Conservation (phyloP, 2,888 invertebrate genomes). For the Caenorhabditis afra region DNA sequence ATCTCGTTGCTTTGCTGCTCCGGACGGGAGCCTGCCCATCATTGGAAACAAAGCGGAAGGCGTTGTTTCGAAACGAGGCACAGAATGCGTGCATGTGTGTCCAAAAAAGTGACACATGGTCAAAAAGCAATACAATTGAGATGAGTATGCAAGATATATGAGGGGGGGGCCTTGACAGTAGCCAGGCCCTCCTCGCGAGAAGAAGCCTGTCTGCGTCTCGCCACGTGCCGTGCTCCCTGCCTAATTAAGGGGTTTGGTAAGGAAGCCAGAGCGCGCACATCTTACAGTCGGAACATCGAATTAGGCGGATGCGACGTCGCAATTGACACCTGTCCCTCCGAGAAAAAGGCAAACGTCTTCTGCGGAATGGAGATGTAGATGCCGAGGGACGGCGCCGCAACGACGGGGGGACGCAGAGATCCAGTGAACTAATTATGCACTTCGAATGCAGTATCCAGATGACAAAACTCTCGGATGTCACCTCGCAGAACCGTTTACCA, state of each 20-base stretch:
- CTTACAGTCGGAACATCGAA: constrained; percentile 53
- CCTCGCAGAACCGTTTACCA: background rate
- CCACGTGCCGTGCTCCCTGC: constrained; percentile 30
- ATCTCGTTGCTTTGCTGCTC: background rate
- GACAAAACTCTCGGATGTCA: constrained; percentile 4
- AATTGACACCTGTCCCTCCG: constrained; percentile 51
- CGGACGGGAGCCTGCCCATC: background rate
- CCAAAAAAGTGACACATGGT: constrained; percentile 61
- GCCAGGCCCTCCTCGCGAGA: background rate
- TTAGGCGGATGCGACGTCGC: constrained; percentile 37
- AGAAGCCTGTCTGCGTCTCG: constrained; percentile 39
- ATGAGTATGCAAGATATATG: constrained; percentile 64
- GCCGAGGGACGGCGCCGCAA: constrained; percentile 19
- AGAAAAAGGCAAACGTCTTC: background rate
- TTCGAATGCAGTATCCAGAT: background rate
- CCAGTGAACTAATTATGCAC: too few species aligned
- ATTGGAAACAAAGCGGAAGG: constrained; percentile 1
- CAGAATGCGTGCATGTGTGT: constrained; percentile 18
- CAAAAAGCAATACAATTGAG: constrained; percentile 62
- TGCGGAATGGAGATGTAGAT: constrained; percentile 17
- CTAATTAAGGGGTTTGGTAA: constrained; percentile 52
- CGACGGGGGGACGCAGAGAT: background rate
- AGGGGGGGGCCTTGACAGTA: constrained; percentile 41
- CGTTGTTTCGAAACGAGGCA: constrained; percentile 3
- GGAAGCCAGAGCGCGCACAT: constrained; percentile 24